These are phyloP conservation scores for Pachyuromys duprasi DNA, from an alignment of 2,797 vertebrate species.

Conservation along the genomic window DNA sequence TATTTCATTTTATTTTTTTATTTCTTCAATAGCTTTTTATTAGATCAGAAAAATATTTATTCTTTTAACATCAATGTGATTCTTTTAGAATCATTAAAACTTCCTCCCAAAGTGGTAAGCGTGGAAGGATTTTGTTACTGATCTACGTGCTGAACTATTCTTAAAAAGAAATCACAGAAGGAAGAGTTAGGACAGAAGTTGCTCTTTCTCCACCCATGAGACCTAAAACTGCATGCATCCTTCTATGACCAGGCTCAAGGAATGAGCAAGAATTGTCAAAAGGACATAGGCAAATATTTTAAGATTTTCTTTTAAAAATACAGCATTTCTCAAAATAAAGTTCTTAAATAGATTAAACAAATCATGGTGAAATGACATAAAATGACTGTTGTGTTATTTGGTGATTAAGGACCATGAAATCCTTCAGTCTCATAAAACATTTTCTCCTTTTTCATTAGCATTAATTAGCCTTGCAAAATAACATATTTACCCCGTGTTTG, in stretches of 20 bases:
- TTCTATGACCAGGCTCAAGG: background rate
- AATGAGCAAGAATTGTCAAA: background rate
- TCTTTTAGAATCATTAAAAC: slow-evolving; percentile 19
- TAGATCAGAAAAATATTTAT: background rate
- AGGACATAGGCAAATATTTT: background rate
- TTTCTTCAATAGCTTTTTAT: background rate
- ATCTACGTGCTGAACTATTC: background rate
- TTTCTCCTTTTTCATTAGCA: too few species aligned
- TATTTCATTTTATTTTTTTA: background rate
- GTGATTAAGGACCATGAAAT: background rate
- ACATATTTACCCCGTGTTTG: background rate
- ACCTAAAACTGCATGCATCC: background rate
- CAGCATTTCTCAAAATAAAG: background rate
- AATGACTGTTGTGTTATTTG: background rate
- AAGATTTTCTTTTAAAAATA: background rate
- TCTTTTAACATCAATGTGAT: background rate
- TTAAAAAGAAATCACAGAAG: background rate
- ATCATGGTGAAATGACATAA: slow-evolving; percentile 11
- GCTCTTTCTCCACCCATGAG: background rate
- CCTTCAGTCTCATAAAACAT: background rate
- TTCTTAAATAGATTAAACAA: slow-evolving; percentile 8
- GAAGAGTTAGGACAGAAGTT: background rate
- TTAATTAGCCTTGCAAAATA: background rate
- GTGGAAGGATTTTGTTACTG: background rate
- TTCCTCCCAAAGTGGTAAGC: slow-evolving; percentile 1